These are phyloP conservation scores for Synchiropus splendidus DNA, from an alignment of 2,113 vertebrate species.

Conservation along the genomic window DNA sequence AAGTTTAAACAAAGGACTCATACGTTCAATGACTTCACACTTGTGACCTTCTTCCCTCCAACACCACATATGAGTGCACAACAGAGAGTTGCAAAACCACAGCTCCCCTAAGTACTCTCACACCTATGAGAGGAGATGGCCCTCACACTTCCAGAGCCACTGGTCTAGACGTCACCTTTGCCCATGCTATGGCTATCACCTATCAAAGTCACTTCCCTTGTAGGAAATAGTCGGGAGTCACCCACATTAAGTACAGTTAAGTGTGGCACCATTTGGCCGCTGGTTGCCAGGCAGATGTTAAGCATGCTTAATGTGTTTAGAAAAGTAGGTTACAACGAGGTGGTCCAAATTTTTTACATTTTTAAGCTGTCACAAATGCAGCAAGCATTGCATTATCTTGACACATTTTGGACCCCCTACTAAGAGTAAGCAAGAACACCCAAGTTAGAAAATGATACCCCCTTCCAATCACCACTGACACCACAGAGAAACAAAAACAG, in stretches of 20 bases:
- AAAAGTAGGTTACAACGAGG: constrained; percentile 8
- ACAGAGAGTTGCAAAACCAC: no score
- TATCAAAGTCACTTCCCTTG: constrained; percentile 9
- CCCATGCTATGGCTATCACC: constrained; percentile 2
- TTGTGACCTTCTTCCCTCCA: no score
- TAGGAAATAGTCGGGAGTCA: constrained; percentile 3
- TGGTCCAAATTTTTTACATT: constrained; percentile 32
- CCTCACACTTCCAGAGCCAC: no score
- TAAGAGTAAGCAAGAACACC: constrained; percentile 38
- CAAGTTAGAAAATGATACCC: constrained; percentile 29
- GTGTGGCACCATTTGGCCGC: constrained; percentile 19
- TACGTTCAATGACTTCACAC: no score
- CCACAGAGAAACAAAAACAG: constrained; percentile 20
- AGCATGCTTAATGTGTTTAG: neutral
- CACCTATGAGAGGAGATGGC: no score
- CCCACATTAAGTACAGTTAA: constrained; percentile 11
- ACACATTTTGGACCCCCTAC: constrained; percentile 27
- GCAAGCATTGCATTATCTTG: constrained; percentile 11
- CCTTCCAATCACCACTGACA: neutral
- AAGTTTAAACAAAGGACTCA: no score
- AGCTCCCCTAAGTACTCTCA: no score
- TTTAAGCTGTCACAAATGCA: constrained; percentile 17
- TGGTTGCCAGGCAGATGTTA: neutral
- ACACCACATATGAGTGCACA: no score
- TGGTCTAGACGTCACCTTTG: constrained; percentile 15